Evolutionary conservation across 2,797 vertebrate species (phyloP), one percentile per base, ranked within the genome.

Genomic region (Thaleichthys pacificus): DNA sequence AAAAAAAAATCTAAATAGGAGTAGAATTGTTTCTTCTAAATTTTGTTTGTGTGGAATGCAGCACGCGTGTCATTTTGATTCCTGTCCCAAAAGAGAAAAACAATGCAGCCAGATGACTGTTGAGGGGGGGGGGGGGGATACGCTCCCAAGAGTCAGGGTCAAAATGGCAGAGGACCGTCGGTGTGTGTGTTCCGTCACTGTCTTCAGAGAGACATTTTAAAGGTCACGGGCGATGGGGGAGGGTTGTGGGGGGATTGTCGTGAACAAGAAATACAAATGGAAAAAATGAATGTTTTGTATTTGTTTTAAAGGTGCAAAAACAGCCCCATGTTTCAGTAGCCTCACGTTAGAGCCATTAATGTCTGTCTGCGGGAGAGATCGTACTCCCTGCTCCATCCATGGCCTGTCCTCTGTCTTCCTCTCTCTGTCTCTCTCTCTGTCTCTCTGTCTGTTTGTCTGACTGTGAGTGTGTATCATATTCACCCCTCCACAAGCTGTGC

Each of bases 131-230:
- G 8, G 42, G 54, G 58, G 68, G 14, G 28, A 68, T 68, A 7
- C 26, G 73, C 69, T 65, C 47, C 65, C 56, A 64, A 72, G 26
- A 66, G 57, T 38, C 51, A 64, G 77, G 72, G 76, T 82, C 26
- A 77, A 83, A 81, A 28, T 70, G 42, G 35, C 77, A 70, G 74
- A 51, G 70, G 79, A 72, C 80, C 32, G 70, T 77, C 75, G 71
- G 82, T 75, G 49, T 62, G 78, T 76, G 74, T 78, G 78, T 84
- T 75, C 75, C 70, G 88, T 91, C 86, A 88, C 89, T 87, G 89
- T 91, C 86, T 82, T 91, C 83, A 89, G 92, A 92, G 84, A 85
- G 90, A 92, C 81, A 68, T 42, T 77, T 73, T 66, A 30, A 69
- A 28, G 61, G 64, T 26, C 3, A 76, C 51, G 26, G 22, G 82